phyloP scores from a whole-genome alignment of 2,113 vertebrate genomes.

The Cervus canadensis region DNA sequence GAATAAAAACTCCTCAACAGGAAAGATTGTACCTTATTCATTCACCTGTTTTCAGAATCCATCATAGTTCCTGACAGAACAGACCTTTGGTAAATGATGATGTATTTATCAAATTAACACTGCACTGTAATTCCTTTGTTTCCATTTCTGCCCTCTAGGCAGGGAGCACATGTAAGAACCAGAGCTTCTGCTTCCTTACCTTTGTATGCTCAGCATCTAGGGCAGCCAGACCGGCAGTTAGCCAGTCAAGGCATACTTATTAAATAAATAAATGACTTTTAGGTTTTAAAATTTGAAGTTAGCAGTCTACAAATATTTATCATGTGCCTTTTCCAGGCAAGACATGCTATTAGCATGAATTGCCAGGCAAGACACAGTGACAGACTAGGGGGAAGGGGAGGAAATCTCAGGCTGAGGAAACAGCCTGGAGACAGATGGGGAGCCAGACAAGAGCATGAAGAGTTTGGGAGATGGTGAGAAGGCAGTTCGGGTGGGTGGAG shows the following conservation, averaged over 20 bases:
- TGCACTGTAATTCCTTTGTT: background rate
- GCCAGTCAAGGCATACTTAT: background rate
- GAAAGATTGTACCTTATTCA: background rate
- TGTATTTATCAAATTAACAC: background rate
- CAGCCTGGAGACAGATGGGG: background rate
- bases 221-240: background rate
- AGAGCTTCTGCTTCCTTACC: background rate
- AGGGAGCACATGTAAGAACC: background rate
- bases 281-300: background rate
- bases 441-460: background rate
- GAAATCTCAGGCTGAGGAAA: background rate
- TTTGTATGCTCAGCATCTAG: background rate
- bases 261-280: background rate
- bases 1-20: background rate
- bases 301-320: conserved; percentile 20
- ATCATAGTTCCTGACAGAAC: background rate
- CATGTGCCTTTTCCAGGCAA: background rate
- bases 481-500: background rate
- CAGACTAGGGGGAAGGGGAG: background rate
- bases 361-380: background rate
- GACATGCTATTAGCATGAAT: conserved; percentile 26
- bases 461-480: background rate
- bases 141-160: background rate
- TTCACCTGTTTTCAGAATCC: background rate
- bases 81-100: background rate